Evolutionary conservation across 2,888 invertebrate genomes (phyloP), one percentile per base, ranked within the genome.

Genomic region (Hemistola chrysoprasaria): DNA sequence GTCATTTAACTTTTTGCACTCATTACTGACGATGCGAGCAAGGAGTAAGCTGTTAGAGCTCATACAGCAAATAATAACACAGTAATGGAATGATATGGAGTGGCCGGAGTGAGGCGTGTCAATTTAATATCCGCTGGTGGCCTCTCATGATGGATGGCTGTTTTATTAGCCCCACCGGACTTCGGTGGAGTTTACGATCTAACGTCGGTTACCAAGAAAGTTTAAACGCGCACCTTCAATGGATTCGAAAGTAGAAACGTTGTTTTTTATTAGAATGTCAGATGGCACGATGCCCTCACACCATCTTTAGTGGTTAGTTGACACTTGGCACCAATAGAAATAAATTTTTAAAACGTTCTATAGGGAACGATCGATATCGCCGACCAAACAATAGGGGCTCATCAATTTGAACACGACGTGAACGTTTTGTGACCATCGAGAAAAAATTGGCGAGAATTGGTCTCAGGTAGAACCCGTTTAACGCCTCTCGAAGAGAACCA

Each of bases 121-220:
- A 73, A 81, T 79, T 78, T 79, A 79, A 85, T 86, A 85, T 84
- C 82, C 83, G 80, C 66, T 65, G 79, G 74, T 77, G 76, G 73
- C 60, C 70, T 57, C 53, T 60, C 58, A 65, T 84, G 79, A 83
- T 81, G 65, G 77, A 82, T 81, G 78, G 62, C 53, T 54, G 62
- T 73, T 81, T 81, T 77, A 84, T 82, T 80, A 71, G 68, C 66
- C 66, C 69, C 65, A 54, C 59, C 67, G 65, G 62, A 69, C 63
- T 53, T 52, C 52, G 59, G 30, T 32, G 37, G 37, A 61, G 56
- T 65, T 62, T 66, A 75, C 62, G 71, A 65, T 59, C 60, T 60
- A 56, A 61, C 56, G 59, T 59, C 54, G 62, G 50, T 56, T 48
- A 59, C 55, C 56, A 65, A 67, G 63, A 70, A 64, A 63, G 56